Percentiles rank a stretch among this genome's conserved stretches.
These are phyloP conservation scores for Willisornis vidua DNA, from an alignment of 2,113 vertebrate genomes.

Conservation along the genomic window DNA sequence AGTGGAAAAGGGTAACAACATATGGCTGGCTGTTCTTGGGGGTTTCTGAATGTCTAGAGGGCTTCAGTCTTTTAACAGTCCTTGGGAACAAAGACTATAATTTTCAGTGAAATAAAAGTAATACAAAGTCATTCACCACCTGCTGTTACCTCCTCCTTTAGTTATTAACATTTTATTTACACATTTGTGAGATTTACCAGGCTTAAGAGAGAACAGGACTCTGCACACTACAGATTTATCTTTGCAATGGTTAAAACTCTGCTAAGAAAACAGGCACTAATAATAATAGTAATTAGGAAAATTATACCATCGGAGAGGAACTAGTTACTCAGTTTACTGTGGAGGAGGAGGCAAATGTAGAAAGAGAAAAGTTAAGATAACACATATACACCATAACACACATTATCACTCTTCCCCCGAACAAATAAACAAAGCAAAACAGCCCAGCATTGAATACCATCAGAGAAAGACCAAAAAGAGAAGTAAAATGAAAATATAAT, in stretches of 20 bases:
- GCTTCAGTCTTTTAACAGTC: background rate
- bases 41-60: background rate
- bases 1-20: background rate
- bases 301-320: background rate
- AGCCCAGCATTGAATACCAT: fast-evolving
- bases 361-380: background rate
- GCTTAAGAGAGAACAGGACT: background rate
- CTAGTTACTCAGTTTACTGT: background rate
- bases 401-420: background rate
- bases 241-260: background rate
- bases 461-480: background rate
- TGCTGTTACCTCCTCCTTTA: background rate
- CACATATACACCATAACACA: background rate
- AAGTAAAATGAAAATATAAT: background rate
- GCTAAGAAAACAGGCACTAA: background rate
- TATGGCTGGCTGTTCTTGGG: background rate
- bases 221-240: background rate
- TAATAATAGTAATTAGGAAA: background rate
- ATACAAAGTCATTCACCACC: background rate
- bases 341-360: background rate
- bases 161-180: background rate
- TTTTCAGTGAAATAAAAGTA: background rate
- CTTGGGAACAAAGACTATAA: background rate
- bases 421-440: background rate
- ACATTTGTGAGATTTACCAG: background rate